A percentile compares a stretch with the other conserved stretches of the same genome.
phyloP scores from a whole-genome alignment of 2,113 vertebrate genomes.

The Murina feae region DNA sequence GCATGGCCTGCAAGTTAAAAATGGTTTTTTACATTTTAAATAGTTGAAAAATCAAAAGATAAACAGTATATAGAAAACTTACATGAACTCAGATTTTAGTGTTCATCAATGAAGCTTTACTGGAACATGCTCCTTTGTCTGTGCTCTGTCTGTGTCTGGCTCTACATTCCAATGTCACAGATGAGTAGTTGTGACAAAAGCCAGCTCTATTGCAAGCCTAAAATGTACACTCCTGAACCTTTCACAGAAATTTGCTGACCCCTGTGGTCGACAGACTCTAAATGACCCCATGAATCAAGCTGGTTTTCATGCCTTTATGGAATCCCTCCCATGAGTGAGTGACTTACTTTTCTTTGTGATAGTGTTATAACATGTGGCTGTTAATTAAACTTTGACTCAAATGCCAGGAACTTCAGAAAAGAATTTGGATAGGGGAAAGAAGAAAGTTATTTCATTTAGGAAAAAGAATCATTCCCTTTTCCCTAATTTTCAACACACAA shows the following conservation, averaged over 20 bases:
- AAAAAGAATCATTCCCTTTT: slow-evolving; percentile 78
- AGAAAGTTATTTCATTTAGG: slow-evolving; percentile 79
- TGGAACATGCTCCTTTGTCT: neutral
- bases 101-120: neutral
- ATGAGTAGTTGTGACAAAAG: neutral
- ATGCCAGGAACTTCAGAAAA: slow-evolving; percentile 82
- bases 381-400: slow-evolving; percentile 86
- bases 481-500: slow-evolving; percentile 78
- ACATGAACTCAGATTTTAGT: neutral
- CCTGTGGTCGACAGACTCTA: neutral
- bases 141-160: neutral
- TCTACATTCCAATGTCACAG: neutral
- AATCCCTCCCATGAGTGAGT: neutral
- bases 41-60: neutral
- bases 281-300: no score
- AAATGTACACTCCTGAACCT: neutral
- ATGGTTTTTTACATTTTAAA: neutral
- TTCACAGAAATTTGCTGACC: neutral
- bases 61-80: neutral
- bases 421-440: slow-evolving; percentile 69
- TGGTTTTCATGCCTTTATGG: neutral
- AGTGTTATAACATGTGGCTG: slow-evolving; percentile 83
- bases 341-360: slow-evolving; percentile 75
- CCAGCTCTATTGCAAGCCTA: neutral
- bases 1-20: neutral